Percentiles rank a stretch among this genome's conserved stretches.
These are phyloP conservation scores for Agonopterix alstromeriana DNA, from an alignment of 2,888 invertebrate species.

Conservation along the genomic window DNA sequence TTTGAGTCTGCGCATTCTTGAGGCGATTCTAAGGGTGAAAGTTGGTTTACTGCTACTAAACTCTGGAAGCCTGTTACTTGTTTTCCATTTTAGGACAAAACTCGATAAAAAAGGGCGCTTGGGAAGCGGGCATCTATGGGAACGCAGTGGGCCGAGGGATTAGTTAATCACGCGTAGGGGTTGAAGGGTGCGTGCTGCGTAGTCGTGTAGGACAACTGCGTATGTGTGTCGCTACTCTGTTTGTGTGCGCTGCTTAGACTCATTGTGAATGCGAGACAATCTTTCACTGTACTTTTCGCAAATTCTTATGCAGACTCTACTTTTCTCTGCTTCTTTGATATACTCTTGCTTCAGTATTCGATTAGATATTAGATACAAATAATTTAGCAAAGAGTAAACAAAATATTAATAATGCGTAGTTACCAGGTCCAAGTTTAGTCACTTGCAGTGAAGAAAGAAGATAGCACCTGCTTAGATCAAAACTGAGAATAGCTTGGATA, in stretches of 20 bases:
- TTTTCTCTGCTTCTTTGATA: too few relatives aligned
- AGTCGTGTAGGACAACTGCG: background rate
- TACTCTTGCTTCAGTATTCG: too few relatives aligned
- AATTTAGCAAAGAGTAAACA: too few relatives aligned
- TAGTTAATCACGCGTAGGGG: conserved; percentile 34
- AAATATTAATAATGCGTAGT: too few relatives aligned
- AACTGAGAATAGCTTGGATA: too few relatives aligned
- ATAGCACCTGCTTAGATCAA: too few relatives aligned
- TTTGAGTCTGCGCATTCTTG: conserved; percentile 68
- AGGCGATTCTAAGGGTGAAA: conserved; percentile 59
- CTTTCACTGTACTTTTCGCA: background rate
- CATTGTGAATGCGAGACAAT: background rate
- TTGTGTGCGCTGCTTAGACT: background rate
- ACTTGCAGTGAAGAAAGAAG: too few relatives aligned
- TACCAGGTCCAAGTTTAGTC: too few relatives aligned
- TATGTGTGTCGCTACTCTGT: conserved; percentile 17
- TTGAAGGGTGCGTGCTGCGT: conserved; percentile 50
- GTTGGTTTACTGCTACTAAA: conserved; percentile 36
- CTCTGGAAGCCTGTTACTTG: conserved; percentile 66
- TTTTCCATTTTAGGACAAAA: conserved; percentile 78
- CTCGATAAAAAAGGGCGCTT: conserved; percentile 72
- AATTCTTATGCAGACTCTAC: too few relatives aligned
- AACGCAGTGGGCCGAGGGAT: conserved; percentile 20
- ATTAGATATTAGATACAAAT: too few relatives aligned
- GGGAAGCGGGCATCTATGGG: conserved; percentile 25